A percentile compares a stretch with the other conserved stretches of the same genome.
phyloP scores from a whole-genome alignment of 1,140 invertebrate genomes.

The Penaeus japonicus region DNA sequence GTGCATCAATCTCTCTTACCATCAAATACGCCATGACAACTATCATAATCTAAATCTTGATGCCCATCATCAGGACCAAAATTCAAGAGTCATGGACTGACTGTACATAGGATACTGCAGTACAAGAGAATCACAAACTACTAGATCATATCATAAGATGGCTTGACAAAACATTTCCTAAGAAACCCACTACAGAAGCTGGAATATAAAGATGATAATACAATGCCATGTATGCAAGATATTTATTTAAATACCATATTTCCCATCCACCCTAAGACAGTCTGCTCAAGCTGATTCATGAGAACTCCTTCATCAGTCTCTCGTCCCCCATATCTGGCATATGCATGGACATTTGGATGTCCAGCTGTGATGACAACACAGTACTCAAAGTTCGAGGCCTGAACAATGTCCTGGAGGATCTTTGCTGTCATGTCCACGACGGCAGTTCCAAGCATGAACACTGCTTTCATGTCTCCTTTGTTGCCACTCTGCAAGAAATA shows the following conservation, averaged over 20 bases:
- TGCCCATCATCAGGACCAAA: too few species aligned
- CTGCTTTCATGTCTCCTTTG: slow-evolving; percentile 65
- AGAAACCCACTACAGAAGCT: too few species aligned
- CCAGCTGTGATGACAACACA: slow-evolving; percentile 69
- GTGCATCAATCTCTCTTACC: too few species aligned
- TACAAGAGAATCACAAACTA: too few species aligned
- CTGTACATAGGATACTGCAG: too few species aligned
- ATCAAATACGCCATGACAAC: too few species aligned
- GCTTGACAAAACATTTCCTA: too few species aligned
- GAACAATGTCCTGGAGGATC: slow-evolving; percentile 68
- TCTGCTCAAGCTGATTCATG: slow-evolving; percentile 66
- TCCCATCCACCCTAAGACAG: slow-evolving; percentile 68
- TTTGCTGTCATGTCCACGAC: slow-evolving; percentile 66
- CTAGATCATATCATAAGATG: too few species aligned
- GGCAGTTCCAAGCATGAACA: slow-evolving; percentile 70
- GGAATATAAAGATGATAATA: too few species aligned
- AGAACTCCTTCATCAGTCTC: slow-evolving; percentile 60
- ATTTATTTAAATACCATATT: slow-evolving; percentile 63
- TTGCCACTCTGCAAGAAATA: slow-evolving; percentile 4
- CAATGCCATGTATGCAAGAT: background rate
- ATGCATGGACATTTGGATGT: slow-evolving; percentile 65
- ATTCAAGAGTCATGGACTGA: too few species aligned
- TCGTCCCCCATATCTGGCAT: slow-evolving; percentile 60
- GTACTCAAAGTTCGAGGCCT: slow-evolving; percentile 69
- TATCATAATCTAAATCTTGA: too few species aligned